Base-by-base conservation (phyloP, 2,888 invertebrate species). In the Heliconius ismenius region DNA sequence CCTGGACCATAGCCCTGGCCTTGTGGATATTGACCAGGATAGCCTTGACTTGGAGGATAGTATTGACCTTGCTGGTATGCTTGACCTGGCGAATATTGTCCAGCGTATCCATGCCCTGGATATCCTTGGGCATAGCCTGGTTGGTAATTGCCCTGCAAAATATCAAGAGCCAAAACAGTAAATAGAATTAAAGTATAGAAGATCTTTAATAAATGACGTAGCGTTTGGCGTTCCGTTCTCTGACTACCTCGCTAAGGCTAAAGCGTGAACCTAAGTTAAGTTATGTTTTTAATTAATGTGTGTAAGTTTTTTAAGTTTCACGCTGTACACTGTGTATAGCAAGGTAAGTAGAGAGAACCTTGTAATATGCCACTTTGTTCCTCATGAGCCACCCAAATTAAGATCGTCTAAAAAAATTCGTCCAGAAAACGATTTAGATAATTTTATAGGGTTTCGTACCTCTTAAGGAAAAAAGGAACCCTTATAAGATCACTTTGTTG, bases 61-160 rank as follows among this genome's bases (percentile, higher is more conserved):
- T 77, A 79, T 10, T 78, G 80, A 3, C 68, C 24, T 10, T 60
- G 68, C 0, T 81, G 81, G 28, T 81, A 81, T 0, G 81, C 81
- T 69, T 79, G 83, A 10, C 69, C 81, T 4, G 36, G 75, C 13
- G 81, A 82, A 0, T 82, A 81, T 28, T 79, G 81, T 0, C 68
- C 80, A n/a, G 79, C 79, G 15, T 80, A 81, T 1, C 80, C 79
- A 11, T 78, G 79, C 1, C 62, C 74, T 0, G 54, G 72, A 39
- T 80, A 80, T 0, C 75, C 77, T 11, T 79, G 79, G 4, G 80
- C 81, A 15, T 43, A 65, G 15, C 72, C 65, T 21, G 60, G 72
- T 36, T 28, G 77, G 28, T 70, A 72, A 39, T 63, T 67, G 6
- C 36, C 21, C 58, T 69, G 49, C 43, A 43, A 62, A 74, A 65